Evolutionary conservation across 2,888 invertebrate genomes (phyloP), one percentile per base, ranked within the genome.

Genomic region (Hoplodrina blanda): DNA sequence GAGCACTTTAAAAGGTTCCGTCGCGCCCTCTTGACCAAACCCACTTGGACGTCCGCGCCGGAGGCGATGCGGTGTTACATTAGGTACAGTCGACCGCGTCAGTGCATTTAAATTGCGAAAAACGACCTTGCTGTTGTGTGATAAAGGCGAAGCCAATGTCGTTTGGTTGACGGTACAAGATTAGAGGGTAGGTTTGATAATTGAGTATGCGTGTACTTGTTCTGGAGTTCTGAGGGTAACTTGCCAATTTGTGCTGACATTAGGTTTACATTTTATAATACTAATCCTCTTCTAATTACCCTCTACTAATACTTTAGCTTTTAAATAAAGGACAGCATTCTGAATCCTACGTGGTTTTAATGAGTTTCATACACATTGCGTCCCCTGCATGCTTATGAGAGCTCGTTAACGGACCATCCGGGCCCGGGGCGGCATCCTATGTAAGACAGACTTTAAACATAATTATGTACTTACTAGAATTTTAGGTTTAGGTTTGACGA

Each of bases 21-120:
- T 49, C 66, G 78, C 82, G 63, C 82, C 78, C 82, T 81, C 78
- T 81, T 71, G 78, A 81, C 82, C 78, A 57, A 56, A 25, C 81
- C 78, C 61, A 61, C 77, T 77, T 49, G 46, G 50, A 6, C n/a
- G 20, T 37, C 65, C 62, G 49, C 61, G 44, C 69, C 66, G 56
- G 61, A 52, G 55, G 77, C 64, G 30, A 59, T 44, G 50, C 44
- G 20, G 11, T 46, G 56, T 63, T 80, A 68, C 62, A 25, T 59
- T 53, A 33, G 41, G n/a, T 52, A 52, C 59, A 11, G 13, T 20
- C 5, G 17, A 44, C 13, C 13, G 7, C 11, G 11, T 41, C 13
- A 1, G 41, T 41, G 41, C 37, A 13, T 15, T 46, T 17, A 2
- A 56, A 0, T 44, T 46, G 8, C 11, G 13, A 76, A 76, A 56